Percentiles rank a stretch among this genome's conserved stretches.
phyloP scores from a whole-genome alignment of 2,888 invertebrate genomes.

The Andrena minutula region DNA sequence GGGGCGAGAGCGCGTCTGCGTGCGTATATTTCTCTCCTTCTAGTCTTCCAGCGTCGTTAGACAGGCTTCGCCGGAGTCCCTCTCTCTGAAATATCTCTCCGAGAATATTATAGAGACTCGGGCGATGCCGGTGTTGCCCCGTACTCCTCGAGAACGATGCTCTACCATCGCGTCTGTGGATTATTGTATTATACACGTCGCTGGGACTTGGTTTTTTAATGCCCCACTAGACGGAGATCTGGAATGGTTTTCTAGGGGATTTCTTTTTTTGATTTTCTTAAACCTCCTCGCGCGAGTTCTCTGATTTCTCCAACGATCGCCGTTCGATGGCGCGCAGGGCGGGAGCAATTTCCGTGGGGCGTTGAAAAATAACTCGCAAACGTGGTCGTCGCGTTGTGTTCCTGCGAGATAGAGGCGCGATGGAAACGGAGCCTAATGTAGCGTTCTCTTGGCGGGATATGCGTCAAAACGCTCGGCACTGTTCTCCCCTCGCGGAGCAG shows the following conservation, averaged over 20 bases:
- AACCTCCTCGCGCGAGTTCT: background rate
- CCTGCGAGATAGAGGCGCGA: conserved; percentile 6
- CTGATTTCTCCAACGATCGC: conserved; percentile 5
- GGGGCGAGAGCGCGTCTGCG: conserved; percentile 13
- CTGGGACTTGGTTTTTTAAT: conserved; percentile 40
- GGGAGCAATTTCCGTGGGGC: conserved; percentile 2
- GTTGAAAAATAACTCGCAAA: conserved; percentile 21
- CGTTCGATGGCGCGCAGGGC: conserved; percentile 3
- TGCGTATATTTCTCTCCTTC: conserved; percentile 60
- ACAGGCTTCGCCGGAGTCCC: conserved; percentile 69
- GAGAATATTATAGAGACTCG: conserved; percentile 81
- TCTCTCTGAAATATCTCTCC: conserved; percentile 81
- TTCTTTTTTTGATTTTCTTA: background rate
- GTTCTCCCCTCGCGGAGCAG: background rate
- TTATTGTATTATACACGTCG: conserved; percentile 74
- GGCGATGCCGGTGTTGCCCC: conserved; percentile 63
- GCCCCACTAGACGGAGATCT: background rate
- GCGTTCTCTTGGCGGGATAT: conserved; percentile 4
- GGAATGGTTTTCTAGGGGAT: conserved; percentile 8
- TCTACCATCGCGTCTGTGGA: conserved; percentile 70
- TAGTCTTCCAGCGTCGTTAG: conserved; percentile 64
- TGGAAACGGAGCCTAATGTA: conserved; percentile 9
- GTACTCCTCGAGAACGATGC: conserved; percentile 75
- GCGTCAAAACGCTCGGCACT: background rate
- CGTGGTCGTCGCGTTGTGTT: background rate